These are phyloP conservation scores for Bombus cullumanus DNA, from an alignment of 1,140 invertebrate species.

Conservation along the genomic window DNA sequence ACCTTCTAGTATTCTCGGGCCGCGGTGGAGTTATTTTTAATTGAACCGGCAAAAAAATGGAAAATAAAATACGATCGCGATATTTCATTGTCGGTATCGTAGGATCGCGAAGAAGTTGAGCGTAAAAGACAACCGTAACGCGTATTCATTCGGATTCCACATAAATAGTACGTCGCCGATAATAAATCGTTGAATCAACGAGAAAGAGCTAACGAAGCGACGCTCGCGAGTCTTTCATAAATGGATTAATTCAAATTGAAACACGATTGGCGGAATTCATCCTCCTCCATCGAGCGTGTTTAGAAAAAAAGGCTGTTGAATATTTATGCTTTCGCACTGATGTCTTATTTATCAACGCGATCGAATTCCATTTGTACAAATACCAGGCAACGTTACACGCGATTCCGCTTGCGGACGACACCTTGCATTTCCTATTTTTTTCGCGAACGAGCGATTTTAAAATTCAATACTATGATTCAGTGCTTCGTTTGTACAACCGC, in stretches of 20 bases:
- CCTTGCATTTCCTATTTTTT: no score
- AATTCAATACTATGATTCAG: no score
- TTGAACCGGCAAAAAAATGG: neutral
- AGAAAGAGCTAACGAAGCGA: neutral
- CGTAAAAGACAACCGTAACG: constrained; percentile 27
- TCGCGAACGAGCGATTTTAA: no score
- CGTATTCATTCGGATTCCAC: constrained; percentile 19
- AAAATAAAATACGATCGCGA: constrained; percentile 56
- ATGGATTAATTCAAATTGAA: neutral
- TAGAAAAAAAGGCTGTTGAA: neutral
- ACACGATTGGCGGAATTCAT: no score
- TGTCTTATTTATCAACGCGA: neutral
- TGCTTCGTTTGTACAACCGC: no score
- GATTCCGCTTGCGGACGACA: no score
- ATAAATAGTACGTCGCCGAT: constrained; percentile 25
- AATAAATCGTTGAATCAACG: constrained; percentile 51
- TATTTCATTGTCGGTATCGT: constrained; percentile 47
- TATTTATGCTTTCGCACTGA: neutral
- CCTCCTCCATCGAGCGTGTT: neutral
- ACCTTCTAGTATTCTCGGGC: neutral
- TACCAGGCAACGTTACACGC: no score
- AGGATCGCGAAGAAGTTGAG: constrained; percentile 11
- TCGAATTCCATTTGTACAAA: no score
- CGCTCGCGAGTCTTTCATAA: neutral
- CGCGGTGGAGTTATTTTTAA: constrained; percentile 45